phyloP scores from a whole-genome alignment of 2,113 vertebrate species.

The Oryzias woworae region DNA sequence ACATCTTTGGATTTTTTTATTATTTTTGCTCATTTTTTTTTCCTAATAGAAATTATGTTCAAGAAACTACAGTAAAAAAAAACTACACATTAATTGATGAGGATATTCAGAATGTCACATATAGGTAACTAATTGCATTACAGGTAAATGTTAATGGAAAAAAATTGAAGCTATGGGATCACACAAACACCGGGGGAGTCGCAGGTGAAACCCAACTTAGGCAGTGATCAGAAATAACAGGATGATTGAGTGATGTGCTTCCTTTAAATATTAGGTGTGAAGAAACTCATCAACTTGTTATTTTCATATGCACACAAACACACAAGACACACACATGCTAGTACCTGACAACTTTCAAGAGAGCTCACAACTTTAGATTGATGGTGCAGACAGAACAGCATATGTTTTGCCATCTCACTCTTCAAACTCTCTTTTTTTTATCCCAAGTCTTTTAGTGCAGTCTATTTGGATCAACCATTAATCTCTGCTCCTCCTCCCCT shows the following conservation, averaged over 20 bases:
- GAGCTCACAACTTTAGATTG: constrained; percentile 70
- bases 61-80: too few species aligned
- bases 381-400: constrained; percentile 61
- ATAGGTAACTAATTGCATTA: neutral
- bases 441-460: constrained; percentile 47
- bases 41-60: too few species aligned
- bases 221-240: constrained; percentile 27
- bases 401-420: constrained; percentile 62
- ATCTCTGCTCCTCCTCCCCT: constrained; percentile 36
- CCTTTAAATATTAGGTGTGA: constrained; percentile 58
- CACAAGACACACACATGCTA: constrained; percentile 30
- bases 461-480: constrained; percentile 63
- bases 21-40: too few species aligned
- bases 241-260: constrained; percentile 58
- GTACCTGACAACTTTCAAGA: constrained; percentile 62
- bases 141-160: constrained; percentile 1
- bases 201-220: constrained; percentile 30
- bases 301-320: constrained; percentile 21
- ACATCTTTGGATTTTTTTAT: too few species aligned
- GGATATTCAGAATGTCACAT: too few species aligned
- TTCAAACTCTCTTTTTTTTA: constrained; percentile 32
- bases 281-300: constrained; percentile 62
- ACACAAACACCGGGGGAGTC: neutral
- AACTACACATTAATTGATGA: too few species aligned
- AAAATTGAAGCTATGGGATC: neutral